phyloP scores from a whole-genome alignment of 2,888 invertebrate genomes.

The Amorpha juglandis region DNA sequence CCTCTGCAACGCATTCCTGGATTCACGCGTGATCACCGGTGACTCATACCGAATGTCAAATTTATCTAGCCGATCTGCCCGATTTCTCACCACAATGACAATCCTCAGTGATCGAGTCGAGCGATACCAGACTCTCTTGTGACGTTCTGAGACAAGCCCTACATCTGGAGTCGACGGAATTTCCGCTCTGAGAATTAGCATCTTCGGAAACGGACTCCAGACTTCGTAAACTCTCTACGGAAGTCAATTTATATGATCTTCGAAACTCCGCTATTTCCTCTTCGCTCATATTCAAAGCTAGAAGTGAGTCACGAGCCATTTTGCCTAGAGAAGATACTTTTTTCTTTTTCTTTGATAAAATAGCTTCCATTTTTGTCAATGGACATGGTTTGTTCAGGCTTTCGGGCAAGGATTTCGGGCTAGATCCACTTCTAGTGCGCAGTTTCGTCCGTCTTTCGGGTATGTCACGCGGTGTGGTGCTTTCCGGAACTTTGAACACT shows the following conservation, averaged over 20 bases:
- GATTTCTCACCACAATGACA: conserved; percentile 60
- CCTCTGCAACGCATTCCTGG: not conserved
- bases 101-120: conserved; percentile 77
- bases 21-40: not conserved
- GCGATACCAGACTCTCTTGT: conserved; percentile 76
- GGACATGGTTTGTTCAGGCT: conserved; percentile 72
- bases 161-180: conserved; percentile 73
- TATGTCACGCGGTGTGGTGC: conserved; percentile 72
- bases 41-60: not conserved
- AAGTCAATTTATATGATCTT: conserved; percentile 72
- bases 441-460: conserved; percentile 66
- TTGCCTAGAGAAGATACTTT: conserved; percentile 76
- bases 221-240: conserved; percentile 73
- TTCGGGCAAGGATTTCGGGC: conserved; percentile 79
- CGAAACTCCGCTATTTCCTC: conserved; percentile 78
- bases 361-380: conserved; percentile 62
- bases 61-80: conserved; percentile 62
- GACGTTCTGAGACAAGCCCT: conserved; percentile 70
- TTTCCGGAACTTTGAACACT: conserved; percentile 73
- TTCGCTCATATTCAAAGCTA: conserved; percentile 78
- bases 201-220: conserved; percentile 79
- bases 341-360: conserved; percentile 68
- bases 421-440: conserved; percentile 68
- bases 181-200: conserved; percentile 73
- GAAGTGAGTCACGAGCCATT: conserved; percentile 74